These are phyloP conservation scores for Phyllotreta striolata DNA, from an alignment of 2,888 invertebrate species.

Conservation along the genomic window DNA sequence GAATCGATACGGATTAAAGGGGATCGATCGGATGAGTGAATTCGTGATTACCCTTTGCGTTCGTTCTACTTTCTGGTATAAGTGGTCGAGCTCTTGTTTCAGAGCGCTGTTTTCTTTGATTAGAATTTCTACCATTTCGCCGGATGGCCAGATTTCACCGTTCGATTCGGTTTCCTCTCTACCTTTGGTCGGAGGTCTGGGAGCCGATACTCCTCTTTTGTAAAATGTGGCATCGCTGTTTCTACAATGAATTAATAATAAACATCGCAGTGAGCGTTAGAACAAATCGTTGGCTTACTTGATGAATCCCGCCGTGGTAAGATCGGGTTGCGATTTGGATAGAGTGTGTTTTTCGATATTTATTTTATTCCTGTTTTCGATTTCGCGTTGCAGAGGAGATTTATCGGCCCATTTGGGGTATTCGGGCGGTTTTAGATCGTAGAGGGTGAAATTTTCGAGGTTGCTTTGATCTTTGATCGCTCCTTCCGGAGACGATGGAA, in stretches of 20 bases:
- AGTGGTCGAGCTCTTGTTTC: slow-evolving; percentile 83
- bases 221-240: slow-evolving; percentile 52
- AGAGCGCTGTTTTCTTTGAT: slow-evolving; percentile 86
- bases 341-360: slow-evolving; percentile 66
- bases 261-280: background rate
- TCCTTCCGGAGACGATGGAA: slow-evolving; percentile 51
- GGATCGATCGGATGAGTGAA: background rate
- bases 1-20: slow-evolving; percentile 15
- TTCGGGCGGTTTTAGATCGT: slow-evolving; percentile 56
- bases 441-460: slow-evolving; percentile 46
- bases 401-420: slow-evolving; percentile 60
- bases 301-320: slow-evolving; percentile 65
- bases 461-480: slow-evolving; percentile 44
- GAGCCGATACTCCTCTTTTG: slow-evolving; percentile 58
- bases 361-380: slow-evolving; percentile 50
- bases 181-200: slow-evolving; percentile 66
- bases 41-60: slow-evolving; percentile 75
- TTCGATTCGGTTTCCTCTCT: slow-evolving; percentile 66
- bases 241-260: slow-evolving; percentile 6
- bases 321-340: slow-evolving; percentile 85
- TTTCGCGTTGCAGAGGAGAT: slow-evolving; percentile 52
- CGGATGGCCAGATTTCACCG: slow-evolving; percentile 68
- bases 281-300: slow-evolving; percentile 10
- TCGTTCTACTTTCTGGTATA: slow-evolving; percentile 83
- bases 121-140: slow-evolving; percentile 82